Base-by-base conservation (phyloP, 2,113 vertebrate genomes). In the Eptesicus fuscus region DNA sequence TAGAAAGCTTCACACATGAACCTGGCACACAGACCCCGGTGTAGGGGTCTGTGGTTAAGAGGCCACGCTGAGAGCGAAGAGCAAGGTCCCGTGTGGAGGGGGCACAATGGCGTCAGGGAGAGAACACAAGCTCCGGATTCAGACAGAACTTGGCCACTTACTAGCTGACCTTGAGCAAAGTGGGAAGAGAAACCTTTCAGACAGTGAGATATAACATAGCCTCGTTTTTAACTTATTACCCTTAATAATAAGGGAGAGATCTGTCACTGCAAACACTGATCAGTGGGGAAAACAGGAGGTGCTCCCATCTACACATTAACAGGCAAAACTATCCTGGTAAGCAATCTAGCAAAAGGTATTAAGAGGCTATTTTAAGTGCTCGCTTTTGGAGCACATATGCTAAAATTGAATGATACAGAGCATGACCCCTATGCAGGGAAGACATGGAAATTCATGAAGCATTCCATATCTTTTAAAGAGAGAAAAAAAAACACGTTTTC, bases 61-160 rank as follows among this genome's bases (percentile, higher is more conserved):
- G 47, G 42, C 40, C 44, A 25, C 5, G 0, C 6, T 0, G 16
- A 77, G 23, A 51, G 42, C n/a, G 5, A 42, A n/a, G 14, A 71
- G 37, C 4, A 12, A 10, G 11, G 59, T 10, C 25, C 30, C 4
- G 2, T 17, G 9, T 59, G 30, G 56, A 51, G 2, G n/a, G 51
- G 35, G 2, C 13, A 35, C 11, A 12, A 9, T 3, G 25, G 47
- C 1, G 0, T 20, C 12, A 9, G 22, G 35, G 28, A 23, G 35
- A 37, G 0, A 5, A 28, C 16, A 4, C 0, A 0, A 37, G 32
- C 23, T 30, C 79, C 11, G 10, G 65, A 63, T 18, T 42, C 53
- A 37, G 44, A 44, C 5, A 40, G 47, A 25, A 37, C 14, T 25
- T 28, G 35, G 49, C 59, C 61, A 22, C 10, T 76, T 16, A 42